These are phyloP conservation scores for Salticus scenicus DNA, from an alignment of 2,888 invertebrate species.

Conservation along the genomic window DNA sequence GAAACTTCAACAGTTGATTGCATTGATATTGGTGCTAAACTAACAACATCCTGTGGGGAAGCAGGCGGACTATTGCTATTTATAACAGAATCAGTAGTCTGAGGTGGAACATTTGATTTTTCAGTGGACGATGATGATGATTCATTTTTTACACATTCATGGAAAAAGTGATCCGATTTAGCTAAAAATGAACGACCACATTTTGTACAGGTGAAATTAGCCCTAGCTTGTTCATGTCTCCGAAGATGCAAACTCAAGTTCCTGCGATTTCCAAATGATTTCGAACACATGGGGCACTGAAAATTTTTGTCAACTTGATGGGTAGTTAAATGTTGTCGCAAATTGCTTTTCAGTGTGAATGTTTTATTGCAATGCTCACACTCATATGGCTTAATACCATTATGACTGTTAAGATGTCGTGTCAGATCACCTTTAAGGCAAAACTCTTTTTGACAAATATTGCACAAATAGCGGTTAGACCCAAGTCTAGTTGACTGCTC, in stretches of 20 bases:
- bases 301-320: slow-evolving; percentile 58
- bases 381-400: slow-evolving; percentile 69
- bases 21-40: slow-evolving; percentile 20
- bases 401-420: slow-evolving; percentile 69
- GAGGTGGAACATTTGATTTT: slow-evolving; percentile 23
- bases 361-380: slow-evolving; percentile 69
- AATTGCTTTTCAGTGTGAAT: slow-evolving; percentile 68
- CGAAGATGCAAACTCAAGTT: slow-evolving; percentile 65
- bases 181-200: slow-evolving; percentile 66
- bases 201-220: slow-evolving; percentile 65
- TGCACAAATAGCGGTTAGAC: slow-evolving; percentile 62
- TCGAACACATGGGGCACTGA: slow-evolving; percentile 63
- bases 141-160: slow-evolving; percentile 50
- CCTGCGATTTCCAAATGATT: slow-evolving; percentile 64
- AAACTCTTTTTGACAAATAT: slow-evolving; percentile 64
- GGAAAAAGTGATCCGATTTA: slow-evolving; percentile 66
- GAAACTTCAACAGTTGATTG: slow-evolving; percentile 30
- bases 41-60: slow-evolving; percentile 30
- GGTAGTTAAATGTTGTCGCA: slow-evolving; percentile 66
- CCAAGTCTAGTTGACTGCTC: slow-evolving; percentile 58
- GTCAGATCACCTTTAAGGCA: slow-evolving; percentile 66
- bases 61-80: slow-evolving; percentile 47
- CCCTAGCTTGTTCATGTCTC: slow-evolving; percentile 61
- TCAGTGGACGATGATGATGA: slow-evolving; percentile 22
- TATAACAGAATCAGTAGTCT: slow-evolving; percentile 28